Conservation (phyloP, 2,888 invertebrate species). For the Nephrotoma flavescens region DNA sequence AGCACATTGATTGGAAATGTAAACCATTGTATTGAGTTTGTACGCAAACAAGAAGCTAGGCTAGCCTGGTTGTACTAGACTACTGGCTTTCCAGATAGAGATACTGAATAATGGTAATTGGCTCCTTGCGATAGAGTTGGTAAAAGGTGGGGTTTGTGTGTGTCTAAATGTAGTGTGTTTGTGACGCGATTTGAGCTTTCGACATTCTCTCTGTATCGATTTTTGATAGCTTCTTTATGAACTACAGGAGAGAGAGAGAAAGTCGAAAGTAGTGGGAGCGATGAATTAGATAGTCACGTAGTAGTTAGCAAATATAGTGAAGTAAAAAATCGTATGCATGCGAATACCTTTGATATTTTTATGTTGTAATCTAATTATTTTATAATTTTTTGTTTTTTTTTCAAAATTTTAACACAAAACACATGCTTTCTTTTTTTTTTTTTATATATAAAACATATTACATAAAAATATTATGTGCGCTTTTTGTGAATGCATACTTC, state of each 20-base stretch:
- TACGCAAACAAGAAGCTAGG: no score
- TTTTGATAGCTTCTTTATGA: no score
- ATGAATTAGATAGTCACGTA: background rate
- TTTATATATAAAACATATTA: background rate
- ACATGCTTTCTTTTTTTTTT: background rate
- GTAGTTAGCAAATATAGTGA: background rate
- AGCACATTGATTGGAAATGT: no score
- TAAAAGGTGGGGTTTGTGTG: no score
- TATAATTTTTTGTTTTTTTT: background rate
- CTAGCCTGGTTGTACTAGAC: no score
- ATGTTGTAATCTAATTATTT: background rate
- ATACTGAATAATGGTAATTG: no score
- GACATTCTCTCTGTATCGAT: no score
- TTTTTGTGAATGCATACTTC: background rate
- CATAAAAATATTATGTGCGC: background rate
- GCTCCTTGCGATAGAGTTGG: no score
- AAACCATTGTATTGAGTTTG: no score
- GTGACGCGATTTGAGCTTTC: no score
- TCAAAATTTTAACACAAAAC: background rate
- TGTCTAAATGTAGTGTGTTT: no score
- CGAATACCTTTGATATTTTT: background rate
- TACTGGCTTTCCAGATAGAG: no score
- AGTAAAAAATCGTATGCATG: background rate
- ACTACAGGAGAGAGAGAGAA: background rate
- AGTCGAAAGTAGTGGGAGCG: background rate